A percentile compares a stretch with the other conserved stretches of the same genome.
Conservation (phyloP, 1,140 invertebrate species). For the Eufriesea mexicana region DNA sequence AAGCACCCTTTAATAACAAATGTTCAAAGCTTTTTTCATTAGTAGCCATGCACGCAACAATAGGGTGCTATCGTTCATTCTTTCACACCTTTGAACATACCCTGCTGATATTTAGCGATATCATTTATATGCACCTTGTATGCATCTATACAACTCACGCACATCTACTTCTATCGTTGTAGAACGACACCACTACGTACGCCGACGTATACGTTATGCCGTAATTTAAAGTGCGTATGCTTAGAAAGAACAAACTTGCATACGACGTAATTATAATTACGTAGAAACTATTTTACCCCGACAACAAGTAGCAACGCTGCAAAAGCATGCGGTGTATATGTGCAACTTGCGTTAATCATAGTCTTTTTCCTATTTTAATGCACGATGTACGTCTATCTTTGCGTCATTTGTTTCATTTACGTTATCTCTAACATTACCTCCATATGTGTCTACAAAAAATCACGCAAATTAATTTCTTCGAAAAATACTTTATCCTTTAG, state of each 20-base stretch:
- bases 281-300: background rate
- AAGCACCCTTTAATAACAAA: conserved; percentile 4
- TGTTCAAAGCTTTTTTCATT: conserved; percentile 22
- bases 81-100: conserved; percentile 17
- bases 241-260: background rate
- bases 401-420: too few relatives aligned
- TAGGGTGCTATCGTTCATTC: conserved; percentile 16
- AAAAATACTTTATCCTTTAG: too few relatives aligned
- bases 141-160: background rate
- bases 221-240: background rate
- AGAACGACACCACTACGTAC: too few relatives aligned
- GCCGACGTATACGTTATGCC: background rate
- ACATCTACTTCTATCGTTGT: background rate
- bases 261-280: background rate
- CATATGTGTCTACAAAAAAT: too few relatives aligned
- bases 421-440: too few relatives aligned
- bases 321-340: background rate
- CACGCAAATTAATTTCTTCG: too few relatives aligned
- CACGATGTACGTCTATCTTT: too few relatives aligned
- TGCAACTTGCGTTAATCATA: background rate
- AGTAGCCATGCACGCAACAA: conserved; percentile 26
- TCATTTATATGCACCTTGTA: conserved; percentile 6
- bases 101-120: conserved; percentile 21
- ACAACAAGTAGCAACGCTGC: background rate
- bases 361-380: too few relatives aligned